Conservation (phyloP, 2,113 vertebrate genomes). For the Hemicordylus capensis region DNA sequence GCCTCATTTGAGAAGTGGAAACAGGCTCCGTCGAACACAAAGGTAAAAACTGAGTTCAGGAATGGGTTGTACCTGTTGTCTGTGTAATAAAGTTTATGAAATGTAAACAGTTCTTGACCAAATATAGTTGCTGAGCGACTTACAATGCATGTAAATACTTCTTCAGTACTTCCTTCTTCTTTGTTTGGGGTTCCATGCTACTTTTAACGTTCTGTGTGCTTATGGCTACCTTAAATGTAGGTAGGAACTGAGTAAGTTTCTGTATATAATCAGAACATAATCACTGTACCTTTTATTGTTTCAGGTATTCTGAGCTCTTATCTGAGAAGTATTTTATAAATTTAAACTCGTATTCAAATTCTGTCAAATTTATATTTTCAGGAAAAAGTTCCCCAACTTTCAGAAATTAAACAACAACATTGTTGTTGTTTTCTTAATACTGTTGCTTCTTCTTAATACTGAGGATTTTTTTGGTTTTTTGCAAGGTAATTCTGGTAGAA, state of each 20-base stretch:
- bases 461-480: constrained; percentile 11
- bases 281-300: neutral
- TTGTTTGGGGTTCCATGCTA: constrained; percentile 1
- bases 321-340: constrained; percentile 25
- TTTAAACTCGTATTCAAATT: constrained; percentile 4
- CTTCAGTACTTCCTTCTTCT: neutral
- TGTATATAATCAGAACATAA: neutral
- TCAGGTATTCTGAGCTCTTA: constrained; percentile 42
- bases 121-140: constrained; percentile 18
- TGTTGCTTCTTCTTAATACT: neutral
- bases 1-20: constrained; percentile 87
- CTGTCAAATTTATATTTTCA: neutral
- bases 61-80: neutral
- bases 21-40: constrained; percentile 90
- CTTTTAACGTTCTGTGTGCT: neutral
- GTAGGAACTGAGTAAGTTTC: neutral
- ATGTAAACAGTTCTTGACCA: neutral
- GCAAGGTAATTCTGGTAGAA: neutral
- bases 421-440: no score
- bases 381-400: neutral
- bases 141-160: neutral
- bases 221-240: neutral
- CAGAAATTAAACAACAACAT: no score
- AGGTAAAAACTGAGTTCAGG: constrained; percentile 80
- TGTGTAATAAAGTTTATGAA: neutral